A percentile compares a stretch with the other conserved stretches of the same genome.
phyloP scores from a whole-genome alignment of 2,888 invertebrate species.

The Thera obeliscata region DNA sequence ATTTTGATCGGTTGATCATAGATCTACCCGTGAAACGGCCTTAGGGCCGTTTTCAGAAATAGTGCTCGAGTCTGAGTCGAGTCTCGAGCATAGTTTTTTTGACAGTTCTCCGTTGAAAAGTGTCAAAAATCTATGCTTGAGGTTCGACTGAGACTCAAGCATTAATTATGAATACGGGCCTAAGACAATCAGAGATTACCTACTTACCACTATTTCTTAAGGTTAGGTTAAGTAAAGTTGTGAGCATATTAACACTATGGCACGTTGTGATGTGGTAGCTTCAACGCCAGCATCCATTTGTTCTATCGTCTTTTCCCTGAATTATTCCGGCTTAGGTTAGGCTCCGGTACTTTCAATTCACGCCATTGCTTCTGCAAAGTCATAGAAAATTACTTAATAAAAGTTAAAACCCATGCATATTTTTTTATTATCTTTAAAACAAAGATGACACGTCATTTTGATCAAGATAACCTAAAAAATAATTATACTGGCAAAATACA shows the following conservation, averaged over 20 bases:
- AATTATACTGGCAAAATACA: too few relatives aligned
- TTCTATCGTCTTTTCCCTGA: slow-evolving; percentile 30
- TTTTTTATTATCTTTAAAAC: neutral
- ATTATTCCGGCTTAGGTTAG: slow-evolving; percentile 47
- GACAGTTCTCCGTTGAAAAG: too few relatives aligned
- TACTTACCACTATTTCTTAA: neutral
- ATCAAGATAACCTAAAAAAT: too few relatives aligned
- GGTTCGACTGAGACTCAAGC: too few relatives aligned
- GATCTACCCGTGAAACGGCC: too few relatives aligned
- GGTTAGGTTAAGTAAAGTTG: neutral
- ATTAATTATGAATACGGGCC: neutral
- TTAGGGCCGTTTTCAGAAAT: too few relatives aligned
- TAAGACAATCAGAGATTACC: neutral
- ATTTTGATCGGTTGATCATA: too few relatives aligned
- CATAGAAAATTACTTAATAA: neutral
- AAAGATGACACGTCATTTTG: too few relatives aligned
- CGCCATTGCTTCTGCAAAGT: slow-evolving; percentile 75
- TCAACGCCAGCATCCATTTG: neutral
- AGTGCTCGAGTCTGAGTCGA: too few relatives aligned
- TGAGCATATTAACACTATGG: slow-evolving; percentile 31
- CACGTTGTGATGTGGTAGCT: slow-evolving; percentile 26
- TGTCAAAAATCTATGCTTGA: too few relatives aligned
- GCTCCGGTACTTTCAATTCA: slow-evolving; percentile 74
- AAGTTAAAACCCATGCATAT: neutral
- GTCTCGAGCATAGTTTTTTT: too few relatives aligned